A percentile compares a stretch with the other conserved stretches of the same genome.
These are phyloP conservation scores for Podabrus alpinus DNA, from an alignment of 2,888 invertebrate species.

Conservation along the genomic window DNA sequence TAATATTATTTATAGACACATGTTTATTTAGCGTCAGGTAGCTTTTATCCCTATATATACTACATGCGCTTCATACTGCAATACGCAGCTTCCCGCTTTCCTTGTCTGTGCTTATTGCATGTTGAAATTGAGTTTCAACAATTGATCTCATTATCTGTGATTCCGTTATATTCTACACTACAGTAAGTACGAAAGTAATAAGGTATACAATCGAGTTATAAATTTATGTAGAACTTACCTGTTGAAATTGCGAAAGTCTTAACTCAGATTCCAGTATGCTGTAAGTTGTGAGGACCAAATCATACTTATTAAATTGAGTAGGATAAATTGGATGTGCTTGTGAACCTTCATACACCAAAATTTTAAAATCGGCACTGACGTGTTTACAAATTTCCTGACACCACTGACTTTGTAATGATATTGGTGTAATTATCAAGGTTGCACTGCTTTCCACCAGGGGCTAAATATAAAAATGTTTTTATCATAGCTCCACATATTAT, in stretches of 20 bases:
- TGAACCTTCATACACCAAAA: constrained; percentile 61
- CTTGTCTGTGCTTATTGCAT: too few relatives aligned
- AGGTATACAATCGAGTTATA: constrained; percentile 25
- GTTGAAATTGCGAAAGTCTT: constrained; percentile 60
- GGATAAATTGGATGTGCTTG: constrained; percentile 64
- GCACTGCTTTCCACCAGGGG: constrained; percentile 61
- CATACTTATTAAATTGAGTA: constrained; percentile 63
- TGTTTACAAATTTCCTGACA: constrained; percentile 70
- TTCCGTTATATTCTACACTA: too few relatives aligned
- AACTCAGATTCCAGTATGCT: constrained; percentile 66
- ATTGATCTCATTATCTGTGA: too few relatives aligned
- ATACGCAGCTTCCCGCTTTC: too few relatives aligned
- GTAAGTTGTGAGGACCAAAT: constrained; percentile 76
- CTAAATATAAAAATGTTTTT: constrained; percentile 40
- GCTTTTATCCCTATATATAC: too few relatives aligned
- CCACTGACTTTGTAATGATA: constrained; percentile 73
- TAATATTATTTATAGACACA: too few relatives aligned
- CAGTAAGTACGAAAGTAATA: constrained; percentile 7
- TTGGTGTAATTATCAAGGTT: constrained; percentile 75
- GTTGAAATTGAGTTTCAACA: too few relatives aligned
- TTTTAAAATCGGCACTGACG: constrained; percentile 57
- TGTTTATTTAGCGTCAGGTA: too few relatives aligned
- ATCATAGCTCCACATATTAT: neutral
- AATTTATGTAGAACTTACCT: constrained; percentile 37
- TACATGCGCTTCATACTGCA: too few relatives aligned